Percentiles rank a stretch among this genome's conserved stretches.
These are phyloP conservation scores for Acleris literana DNA, from an alignment of 2,888 invertebrate genomes.

Conservation along the genomic window DNA sequence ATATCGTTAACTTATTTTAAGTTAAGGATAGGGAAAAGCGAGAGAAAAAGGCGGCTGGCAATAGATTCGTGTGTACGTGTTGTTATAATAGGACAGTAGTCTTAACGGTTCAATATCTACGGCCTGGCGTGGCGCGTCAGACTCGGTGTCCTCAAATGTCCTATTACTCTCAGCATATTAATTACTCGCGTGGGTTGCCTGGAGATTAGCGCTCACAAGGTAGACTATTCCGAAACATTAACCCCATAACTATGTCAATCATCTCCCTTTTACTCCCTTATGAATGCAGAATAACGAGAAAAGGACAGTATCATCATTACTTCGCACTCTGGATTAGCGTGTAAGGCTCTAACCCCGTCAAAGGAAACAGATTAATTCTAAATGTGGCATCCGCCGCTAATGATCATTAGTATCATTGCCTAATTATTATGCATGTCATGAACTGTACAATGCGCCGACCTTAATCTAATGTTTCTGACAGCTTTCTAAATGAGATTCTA, in stretches of 20 bases:
- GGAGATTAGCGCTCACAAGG: not conserved
- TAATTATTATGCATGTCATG: constrained; percentile 14
- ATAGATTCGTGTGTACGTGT: too few relatives aligned
- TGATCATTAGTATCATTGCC: constrained; percentile 8
- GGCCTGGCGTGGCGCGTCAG: not conserved
- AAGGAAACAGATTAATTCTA: constrained; percentile 8
- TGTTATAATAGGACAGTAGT: not conserved
- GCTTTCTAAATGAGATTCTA: not conserved
- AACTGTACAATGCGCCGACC: not conserved
- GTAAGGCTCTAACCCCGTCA: not conserved
- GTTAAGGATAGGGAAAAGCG: too few relatives aligned
- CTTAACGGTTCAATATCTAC: not conserved
- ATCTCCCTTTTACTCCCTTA: too few relatives aligned
- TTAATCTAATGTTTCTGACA: constrained; percentile 3
- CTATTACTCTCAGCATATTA: constrained; percentile 8
- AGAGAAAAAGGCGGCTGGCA: too few relatives aligned
- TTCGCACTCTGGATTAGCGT: too few relatives aligned
- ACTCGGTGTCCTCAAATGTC: not conserved
- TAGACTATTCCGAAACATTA: too few relatives aligned
- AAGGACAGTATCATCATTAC: too few relatives aligned
- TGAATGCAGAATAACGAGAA: too few relatives aligned
- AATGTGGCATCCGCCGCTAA: constrained; percentile 2
- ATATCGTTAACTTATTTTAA: too few relatives aligned
- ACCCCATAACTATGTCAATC: too few relatives aligned
- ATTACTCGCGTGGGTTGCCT: constrained; percentile 2